Base-by-base conservation (phyloP, 2,797 vertebrate genomes). In the Synaphobranchus kaupii region DNA sequence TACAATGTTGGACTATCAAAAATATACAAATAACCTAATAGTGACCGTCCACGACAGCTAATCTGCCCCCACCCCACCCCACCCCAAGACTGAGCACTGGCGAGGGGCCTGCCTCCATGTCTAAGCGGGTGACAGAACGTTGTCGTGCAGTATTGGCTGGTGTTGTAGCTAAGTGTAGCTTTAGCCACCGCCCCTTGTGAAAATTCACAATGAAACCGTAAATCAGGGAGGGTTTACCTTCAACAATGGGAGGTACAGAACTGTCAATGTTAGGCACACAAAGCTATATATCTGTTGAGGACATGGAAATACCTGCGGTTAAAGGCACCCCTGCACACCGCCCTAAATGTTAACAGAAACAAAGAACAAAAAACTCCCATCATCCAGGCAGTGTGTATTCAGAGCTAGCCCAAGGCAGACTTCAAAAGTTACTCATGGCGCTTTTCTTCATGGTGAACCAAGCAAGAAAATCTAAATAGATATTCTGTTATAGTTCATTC, bases 321-420 rank as follows among this genome's bases (percentile, higher is more conserved):
- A 39, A 15, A 76, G 31, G 7, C 71, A 44, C 34, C 71, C 71
- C 71, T 39, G 63, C 25, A 28, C 66, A 28, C 84, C 84, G 73
- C 84, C 66, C 84, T 31, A n/a, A 28, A 31, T 50, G 66, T 48
- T 31, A 84, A 83, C 81, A 83, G n/a, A 52, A 56, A 83, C 48
- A 83, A 83, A 83, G 81, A 54, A 5, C 48, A 13, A n/a, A 8
- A 39, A 71, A 71, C 66, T 31, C 8, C 28, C 66, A 71, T 71
- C 28, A 66, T 71, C 66, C 66, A 13, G n/a, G 6, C 28, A 71
- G 34, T 76, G 71, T 76, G 71, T 44, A 44, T 34, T 76, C 71
- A 76, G 71, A 44, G 71, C 34, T 4, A 39, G 15, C 34, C 34
- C 31, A 76, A n/a, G 71, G 31, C 12, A 76, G 34, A 76, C 71